Evolutionary conservation across 2,797 vertebrate genomes (phyloP).

Genomic region (Enteromius anoplus): DNA sequence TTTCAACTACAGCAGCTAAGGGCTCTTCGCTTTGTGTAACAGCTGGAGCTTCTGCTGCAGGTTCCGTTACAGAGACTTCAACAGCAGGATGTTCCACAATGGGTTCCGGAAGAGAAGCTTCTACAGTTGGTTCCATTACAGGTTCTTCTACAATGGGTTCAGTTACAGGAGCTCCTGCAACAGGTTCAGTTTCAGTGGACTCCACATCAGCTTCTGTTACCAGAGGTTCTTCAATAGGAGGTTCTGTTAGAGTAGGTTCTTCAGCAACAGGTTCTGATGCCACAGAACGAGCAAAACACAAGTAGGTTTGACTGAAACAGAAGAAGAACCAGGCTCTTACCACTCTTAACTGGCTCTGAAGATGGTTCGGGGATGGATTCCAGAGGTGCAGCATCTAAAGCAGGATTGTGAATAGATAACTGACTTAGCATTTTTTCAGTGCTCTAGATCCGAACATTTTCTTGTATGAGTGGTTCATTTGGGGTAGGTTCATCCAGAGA

Average conservation of each 20-base stretch:
- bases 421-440: neutral
- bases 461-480: neutral
- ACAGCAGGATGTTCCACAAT: constrained; percentile 15
- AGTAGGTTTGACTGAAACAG: neutral
- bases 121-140: constrained; percentile 8
- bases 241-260: constrained; percentile 16
- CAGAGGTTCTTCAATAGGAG: constrained; percentile 21
- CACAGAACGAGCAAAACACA: constrained; percentile 33
- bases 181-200: constrained; percentile 45
- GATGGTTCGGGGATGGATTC: constrained; percentile 33
- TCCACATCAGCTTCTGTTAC: constrained; percentile 16
- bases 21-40: constrained; percentile 15
- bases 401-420: neutral
- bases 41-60: neutral
- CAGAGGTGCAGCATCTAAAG: constrained; percentile 23
- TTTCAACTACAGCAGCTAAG: constrained; percentile 33
- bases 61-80: neutral
- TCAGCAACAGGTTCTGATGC: constrained; percentile 42
- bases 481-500: neutral
- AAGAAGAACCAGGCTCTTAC: constrained; percentile 55
- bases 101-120: constrained; percentile 2
- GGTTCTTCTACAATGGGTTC: neutral
- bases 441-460: neutral
- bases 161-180: constrained; percentile 6
- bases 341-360: constrained; percentile 61